Percentiles rank a stretch among this genome's conserved stretches.
Evolutionary conservation across 2,888 invertebrate species (phyloP).

Genomic region (Thymelicus sylvestris): DNA sequence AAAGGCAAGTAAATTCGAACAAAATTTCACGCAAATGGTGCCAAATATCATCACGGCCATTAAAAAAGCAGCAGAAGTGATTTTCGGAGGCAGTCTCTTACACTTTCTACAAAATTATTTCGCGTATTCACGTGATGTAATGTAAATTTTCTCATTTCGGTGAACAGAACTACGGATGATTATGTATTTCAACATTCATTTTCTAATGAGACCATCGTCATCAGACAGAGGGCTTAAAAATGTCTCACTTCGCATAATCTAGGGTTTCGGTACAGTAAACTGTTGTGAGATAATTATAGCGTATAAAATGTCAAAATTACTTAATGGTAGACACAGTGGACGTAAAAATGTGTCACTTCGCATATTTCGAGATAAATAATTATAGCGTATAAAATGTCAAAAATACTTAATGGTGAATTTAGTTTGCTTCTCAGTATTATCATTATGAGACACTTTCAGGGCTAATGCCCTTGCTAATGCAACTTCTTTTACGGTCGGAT

Average conservation of each 20-base stretch:
- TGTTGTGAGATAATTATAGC: no score
- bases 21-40: conserved; percentile 1
- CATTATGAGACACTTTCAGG: no score
- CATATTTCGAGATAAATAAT: conserved; percentile 19
- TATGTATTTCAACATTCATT: conserved; percentile 8
- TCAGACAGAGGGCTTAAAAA: no score
- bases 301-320: no score
- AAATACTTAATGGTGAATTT: not conserved
- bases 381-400: conserved; percentile 7
- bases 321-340: not conserved
- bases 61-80: conserved; percentile 10
- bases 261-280: no score
- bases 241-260: no score
- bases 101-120: conserved; percentile 24
- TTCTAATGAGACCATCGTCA: conserved; percentile 16
- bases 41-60: not conserved
- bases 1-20: not conserved
- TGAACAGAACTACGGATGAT: conserved; percentile 7
- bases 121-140: conserved; percentile 1
- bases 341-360: conserved; percentile 16
- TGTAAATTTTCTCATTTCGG: conserved; percentile 12
- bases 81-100: conserved; percentile 11
- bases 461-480: no score
- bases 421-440: no score
- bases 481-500: no score